Percentiles rank a stretch among this genome's conserved stretches.
phyloP scores from a whole-genome alignment of 2,888 invertebrate genomes.

The Macrosiphum euphorbiae region DNA sequence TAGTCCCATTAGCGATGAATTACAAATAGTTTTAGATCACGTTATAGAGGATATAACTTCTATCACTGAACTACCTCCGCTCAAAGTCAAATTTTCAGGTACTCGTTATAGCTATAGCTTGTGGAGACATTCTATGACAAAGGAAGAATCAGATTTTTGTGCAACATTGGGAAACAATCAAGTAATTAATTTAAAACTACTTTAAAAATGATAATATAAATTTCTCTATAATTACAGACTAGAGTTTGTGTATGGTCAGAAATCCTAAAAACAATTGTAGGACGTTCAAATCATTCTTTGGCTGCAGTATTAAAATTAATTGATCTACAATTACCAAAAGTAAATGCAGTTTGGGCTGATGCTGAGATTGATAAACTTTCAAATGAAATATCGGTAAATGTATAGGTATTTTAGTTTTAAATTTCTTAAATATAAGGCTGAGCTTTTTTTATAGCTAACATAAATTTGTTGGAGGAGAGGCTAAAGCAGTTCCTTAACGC shows the following conservation, averaged over 20 bases:
- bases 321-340: conserved; percentile 77
- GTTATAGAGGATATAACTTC: conserved; percentile 43
- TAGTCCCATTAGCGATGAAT: conserved; percentile 79
- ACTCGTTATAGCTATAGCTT: conserved; percentile 76
- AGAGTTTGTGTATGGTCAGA: conserved; percentile 69
- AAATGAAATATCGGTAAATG: conserved; percentile 75
- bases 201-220: not conserved
- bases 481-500: not conserved
- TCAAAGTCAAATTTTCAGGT: conserved; percentile 70
- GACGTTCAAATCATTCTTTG: conserved; percentile 77
- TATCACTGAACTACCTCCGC: conserved; percentile 59
- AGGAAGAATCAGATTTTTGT: conserved; percentile 74
- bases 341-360: conserved; percentile 77
- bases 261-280: conserved; percentile 72
- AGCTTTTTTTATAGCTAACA: not conserved
- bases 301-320: conserved; percentile 79
- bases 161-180: conserved; percentile 77
- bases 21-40: conserved; percentile 75
- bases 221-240: conserved; percentile 66
- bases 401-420: conserved; percentile 25
- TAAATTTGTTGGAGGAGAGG: not conserved
- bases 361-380: conserved; percentile 74
- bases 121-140: conserved; percentile 84
- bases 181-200: conserved; percentile 69
- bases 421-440: not conserved